Evolutionary conservation across 2,113 vertebrate species (phyloP).

Genomic region (Megaleporinus macrocephalus): DNA sequence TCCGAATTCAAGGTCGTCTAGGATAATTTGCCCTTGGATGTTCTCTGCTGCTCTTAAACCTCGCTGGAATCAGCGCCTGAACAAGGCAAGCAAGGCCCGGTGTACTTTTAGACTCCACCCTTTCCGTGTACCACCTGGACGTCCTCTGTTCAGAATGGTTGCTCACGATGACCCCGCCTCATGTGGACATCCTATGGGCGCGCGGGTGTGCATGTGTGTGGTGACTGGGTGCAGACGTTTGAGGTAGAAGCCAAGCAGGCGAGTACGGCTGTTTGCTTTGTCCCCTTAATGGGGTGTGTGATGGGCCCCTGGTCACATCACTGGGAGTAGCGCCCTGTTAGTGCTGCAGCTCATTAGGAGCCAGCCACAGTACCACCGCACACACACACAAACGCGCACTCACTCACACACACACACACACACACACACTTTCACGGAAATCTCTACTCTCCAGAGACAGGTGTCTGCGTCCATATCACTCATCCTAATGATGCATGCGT

Average conservation of each 20-base stretch:
- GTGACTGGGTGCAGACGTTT: constrained; percentile 27
- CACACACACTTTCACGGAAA: constrained; percentile 67
- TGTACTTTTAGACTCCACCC: background rate
- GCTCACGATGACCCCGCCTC: background rate
- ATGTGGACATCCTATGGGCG: background rate
- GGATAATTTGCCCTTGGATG: constrained; percentile 1
- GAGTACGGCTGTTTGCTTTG: constrained; percentile 52
- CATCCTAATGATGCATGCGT: constrained; percentile 72
- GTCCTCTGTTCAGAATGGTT: background rate
- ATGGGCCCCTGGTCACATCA: constrained; percentile 69
- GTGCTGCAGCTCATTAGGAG: constrained; percentile 77
- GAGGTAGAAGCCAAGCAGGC: constrained; percentile 46
- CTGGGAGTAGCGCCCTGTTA: constrained; percentile 72
- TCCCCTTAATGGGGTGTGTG: constrained; percentile 62
- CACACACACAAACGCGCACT: constrained; percentile 55
- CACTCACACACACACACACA: constrained; percentile 65
- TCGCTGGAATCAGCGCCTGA: background rate
- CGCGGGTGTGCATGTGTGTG: constrained; percentile 3
- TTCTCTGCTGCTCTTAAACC: constrained; percentile 4
- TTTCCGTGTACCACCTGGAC: background rate
- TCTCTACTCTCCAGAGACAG: constrained; percentile 67
- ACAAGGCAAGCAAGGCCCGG: background rate
- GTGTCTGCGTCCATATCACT: constrained; percentile 69
- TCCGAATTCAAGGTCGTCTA: background rate
- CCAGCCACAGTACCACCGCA: constrained; percentile 67